These are phyloP conservation scores for Gulo gulo DNA, from an alignment of 2,113 vertebrate genomes.

Conservation along the genomic window DNA sequence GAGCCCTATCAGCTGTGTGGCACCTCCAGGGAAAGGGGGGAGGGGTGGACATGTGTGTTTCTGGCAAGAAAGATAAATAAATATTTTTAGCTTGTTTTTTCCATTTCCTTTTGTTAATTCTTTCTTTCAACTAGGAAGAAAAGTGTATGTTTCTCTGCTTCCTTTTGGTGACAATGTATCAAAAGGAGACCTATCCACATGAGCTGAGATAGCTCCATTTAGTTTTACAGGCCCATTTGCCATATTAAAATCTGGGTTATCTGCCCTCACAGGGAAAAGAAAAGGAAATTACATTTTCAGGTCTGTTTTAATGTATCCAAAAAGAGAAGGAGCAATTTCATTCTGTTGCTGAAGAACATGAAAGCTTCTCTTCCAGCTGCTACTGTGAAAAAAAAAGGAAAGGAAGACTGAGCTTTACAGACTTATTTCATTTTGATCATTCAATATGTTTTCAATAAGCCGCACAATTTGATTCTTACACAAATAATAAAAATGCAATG, in stretches of 20 bases:
- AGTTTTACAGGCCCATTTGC: not conserved
- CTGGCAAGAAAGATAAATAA: not conserved
- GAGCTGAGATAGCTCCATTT: not conserved
- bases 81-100: not conserved
- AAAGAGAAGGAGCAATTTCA: not conserved
- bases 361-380: not conserved
- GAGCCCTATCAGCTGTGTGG: not conserved
- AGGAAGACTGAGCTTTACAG: not conserved
- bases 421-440: not conserved
- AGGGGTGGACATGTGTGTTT: not conserved
- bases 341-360: not conserved
- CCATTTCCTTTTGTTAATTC: not conserved
- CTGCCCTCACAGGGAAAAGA: not conserved
- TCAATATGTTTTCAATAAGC: not conserved
- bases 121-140: not conserved
- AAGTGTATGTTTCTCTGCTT: not conserved
- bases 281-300: slow-evolving; percentile 43
- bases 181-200: not conserved
- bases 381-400: not conserved
- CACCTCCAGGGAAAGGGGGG: not conserved
- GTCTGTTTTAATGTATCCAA: not conserved
- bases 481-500: not conserved
- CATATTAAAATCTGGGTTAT: slow-evolving; percentile 25
- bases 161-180: not conserved
- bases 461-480: slow-evolving; percentile 2